Percentiles rank a stretch among this genome's conserved stretches.
phyloP scores from a whole-genome alignment of 2,113 vertebrate genomes.

The Dipodomys merriami region DNA sequence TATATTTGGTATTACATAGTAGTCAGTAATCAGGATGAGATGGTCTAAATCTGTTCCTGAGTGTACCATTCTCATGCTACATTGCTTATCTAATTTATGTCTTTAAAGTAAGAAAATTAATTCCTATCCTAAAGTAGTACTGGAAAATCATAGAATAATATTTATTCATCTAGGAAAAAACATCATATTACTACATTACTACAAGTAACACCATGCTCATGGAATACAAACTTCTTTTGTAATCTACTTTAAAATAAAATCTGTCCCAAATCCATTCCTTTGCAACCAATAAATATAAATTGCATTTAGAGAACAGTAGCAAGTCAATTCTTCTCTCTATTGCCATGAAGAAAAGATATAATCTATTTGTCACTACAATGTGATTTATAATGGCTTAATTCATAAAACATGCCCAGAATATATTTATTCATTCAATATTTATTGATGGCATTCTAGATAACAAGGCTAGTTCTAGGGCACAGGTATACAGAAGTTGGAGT shows the following conservation, averaged over 20 bases:
- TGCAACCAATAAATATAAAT: constrained; percentile 17
- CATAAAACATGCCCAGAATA: not conserved
- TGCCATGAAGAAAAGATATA: not conserved
- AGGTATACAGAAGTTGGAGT: not conserved
- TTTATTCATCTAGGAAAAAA: not conserved
- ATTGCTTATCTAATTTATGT: not conserved
- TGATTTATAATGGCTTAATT: constrained; percentile 44
- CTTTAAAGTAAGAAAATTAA: constrained; percentile 34
- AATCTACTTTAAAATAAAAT: not conserved
- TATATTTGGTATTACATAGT: not conserved
- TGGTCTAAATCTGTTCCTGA: not conserved
- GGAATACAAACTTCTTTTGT: not conserved
- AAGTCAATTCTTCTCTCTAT: not conserved
- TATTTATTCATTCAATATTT: constrained; percentile 16
- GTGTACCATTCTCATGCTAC: not conserved
- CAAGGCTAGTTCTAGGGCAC: not conserved
- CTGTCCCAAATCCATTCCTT: not conserved
- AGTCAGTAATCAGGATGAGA: not conserved
- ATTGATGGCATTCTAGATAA: not conserved
- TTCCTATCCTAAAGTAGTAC: not conserved
- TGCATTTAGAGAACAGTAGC: not conserved
- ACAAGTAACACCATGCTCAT: not conserved
- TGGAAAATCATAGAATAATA: not conserved
- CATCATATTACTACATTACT: not conserved
- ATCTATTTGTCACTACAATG: constrained; percentile 1